Evolutionary conservation across 1,140 invertebrate genomes (phyloP).

Genomic region (Neodiprion fabricii): DNA sequence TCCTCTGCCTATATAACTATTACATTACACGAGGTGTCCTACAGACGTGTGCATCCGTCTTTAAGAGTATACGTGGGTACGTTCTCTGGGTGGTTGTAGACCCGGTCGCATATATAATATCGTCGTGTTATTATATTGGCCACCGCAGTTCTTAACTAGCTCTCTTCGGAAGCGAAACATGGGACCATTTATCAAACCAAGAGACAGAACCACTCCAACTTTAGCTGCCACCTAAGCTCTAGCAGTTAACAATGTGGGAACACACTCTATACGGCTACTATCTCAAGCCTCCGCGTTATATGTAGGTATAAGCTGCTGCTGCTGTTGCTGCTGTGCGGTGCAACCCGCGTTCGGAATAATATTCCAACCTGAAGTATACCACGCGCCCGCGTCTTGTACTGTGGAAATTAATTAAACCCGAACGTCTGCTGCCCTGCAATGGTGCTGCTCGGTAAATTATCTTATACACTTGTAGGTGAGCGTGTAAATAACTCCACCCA

Average conservation of each 20-base stretch:
- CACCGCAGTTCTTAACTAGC: constrained; percentile 26
- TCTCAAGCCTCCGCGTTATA: too few relatives aligned
- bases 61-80: too few relatives aligned
- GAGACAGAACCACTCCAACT: constrained; percentile 34
- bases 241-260: constrained; percentile 41
- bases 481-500: too few relatives aligned
- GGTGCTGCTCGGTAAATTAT: too few relatives aligned
- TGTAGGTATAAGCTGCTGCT: too few relatives aligned
- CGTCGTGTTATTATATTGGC: neutral
- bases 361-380: neutral
- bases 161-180: constrained; percentile 21
- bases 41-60: neutral
- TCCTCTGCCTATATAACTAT: neutral
- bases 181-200: constrained; percentile 34
- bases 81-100: too few relatives aligned
- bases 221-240: constrained; percentile 23
- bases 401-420: constrained; percentile 2
- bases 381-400: neutral
- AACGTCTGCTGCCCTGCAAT: neutral
- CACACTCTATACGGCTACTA: constrained; percentile 3
- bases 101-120: neutral
- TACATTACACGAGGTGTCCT: neutral
- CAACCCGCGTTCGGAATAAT: neutral
- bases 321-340: too few relatives aligned
- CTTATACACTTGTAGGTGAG: too few relatives aligned